A percentile compares a stretch with the other conserved stretches of the same genome.
Evolutionary conservation across 2,113 vertebrate genomes (phyloP).

Genomic region (Datnioides undecimradiatus): DNA sequence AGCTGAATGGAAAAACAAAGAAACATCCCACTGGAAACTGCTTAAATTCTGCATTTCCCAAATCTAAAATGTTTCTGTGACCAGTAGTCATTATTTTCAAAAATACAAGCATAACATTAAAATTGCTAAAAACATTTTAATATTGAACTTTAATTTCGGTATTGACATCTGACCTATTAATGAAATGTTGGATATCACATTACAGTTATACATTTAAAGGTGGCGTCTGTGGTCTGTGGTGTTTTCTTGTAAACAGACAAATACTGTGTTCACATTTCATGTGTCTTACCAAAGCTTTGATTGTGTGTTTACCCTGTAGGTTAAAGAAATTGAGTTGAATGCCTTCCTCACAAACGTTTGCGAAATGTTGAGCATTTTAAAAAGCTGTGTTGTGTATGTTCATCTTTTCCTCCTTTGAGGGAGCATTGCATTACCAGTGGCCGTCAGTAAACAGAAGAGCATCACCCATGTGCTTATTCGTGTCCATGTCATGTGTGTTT

Average conservation of each 20-base stretch:
- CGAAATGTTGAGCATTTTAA: too few species aligned
- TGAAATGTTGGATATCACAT: not conserved
- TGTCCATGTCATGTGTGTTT: too few species aligned
- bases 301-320: not conserved
- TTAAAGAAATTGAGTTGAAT: too few species aligned
- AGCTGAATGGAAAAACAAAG: not conserved
- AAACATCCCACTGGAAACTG: not conserved
- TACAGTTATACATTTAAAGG: too few species aligned
- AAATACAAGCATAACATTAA: too few species aligned
- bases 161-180: not conserved
- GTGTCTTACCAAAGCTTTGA: not conserved
- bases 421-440: not conserved
- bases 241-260: too few species aligned
- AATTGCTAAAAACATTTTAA: too few species aligned
- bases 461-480: not conserved
- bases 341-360: too few species aligned
- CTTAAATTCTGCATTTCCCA: not conserved
- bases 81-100: too few species aligned
- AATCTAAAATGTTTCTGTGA: not conserved
- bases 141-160: too few species aligned
- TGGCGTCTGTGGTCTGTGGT: too few species aligned
- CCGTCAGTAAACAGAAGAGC: not conserved
- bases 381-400: too few species aligned
- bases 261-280: not conserved
- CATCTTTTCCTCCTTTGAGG: not conserved